Base-by-base conservation (phyloP, 2,888 invertebrate genomes). In the Tortrix viridana region DNA sequence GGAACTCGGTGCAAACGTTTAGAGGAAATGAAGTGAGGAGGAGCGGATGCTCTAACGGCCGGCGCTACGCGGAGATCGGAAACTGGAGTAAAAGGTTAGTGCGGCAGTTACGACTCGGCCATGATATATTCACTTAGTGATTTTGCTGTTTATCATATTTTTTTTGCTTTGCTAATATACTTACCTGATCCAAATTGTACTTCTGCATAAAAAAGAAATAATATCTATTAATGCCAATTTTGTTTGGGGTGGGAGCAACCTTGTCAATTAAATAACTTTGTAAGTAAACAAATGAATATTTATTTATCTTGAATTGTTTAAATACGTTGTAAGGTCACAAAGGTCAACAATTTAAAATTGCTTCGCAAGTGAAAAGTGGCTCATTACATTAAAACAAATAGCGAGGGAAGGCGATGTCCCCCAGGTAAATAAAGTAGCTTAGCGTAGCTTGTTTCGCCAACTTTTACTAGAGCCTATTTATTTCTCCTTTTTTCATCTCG, bases 51-150 rank as follows among this genome's bases (percentile, higher is more conserved):
- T 78, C 86, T 68, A 91, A 91, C 84, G 93, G 93, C 75, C 88
- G 93, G 69, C 90, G 93, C 68, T 93, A 93, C 82, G 93, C 93
- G 56, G 93, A 93, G 84, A 93, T 93, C 79, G 93, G 93, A 81
- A 92, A 92, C 86, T 93, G 93, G 93, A 92, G 85, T 81, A 92
- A 92, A 85, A 92, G 92, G 92, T 92, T 74, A 88, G 90, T 84
- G 74, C 59, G 66, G 68, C 66, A 68, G 67, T 68, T 62, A 67
- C 71, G 70, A 69, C 66, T 53, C 63, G 69, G 67, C 70, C 52
- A 48, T 72, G 72, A 55, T 49, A 69, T 26, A 18, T 52, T 58
- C 38, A 44, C 18, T 18, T 44, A 18, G 18, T 44, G 12, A 6
- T 3, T 18, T 18, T 6, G 44, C 6, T 7, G 18, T 6, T 9